A percentile compares a stretch with the other conserved stretches of the same genome.
Conservation (phyloP, 2,888 invertebrate species). For the Megalurothrips usitatus region DNA sequence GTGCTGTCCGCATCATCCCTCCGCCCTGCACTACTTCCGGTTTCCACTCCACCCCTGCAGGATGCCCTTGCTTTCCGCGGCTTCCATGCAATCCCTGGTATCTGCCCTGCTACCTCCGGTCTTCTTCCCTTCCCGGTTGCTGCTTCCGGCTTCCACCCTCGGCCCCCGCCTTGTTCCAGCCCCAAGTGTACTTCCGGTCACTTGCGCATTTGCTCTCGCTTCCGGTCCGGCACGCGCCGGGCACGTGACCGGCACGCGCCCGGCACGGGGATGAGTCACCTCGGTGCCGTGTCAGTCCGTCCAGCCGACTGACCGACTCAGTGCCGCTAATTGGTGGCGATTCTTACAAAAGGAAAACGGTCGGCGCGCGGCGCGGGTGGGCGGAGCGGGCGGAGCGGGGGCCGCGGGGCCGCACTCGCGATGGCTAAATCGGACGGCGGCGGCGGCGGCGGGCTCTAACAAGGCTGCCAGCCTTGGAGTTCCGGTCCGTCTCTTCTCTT, state of each 20-base stretch:
- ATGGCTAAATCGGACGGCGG: neutral
- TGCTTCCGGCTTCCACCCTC: too few relatives aligned
- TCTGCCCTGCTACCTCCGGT: too few relatives aligned
- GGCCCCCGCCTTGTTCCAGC: too few relatives aligned
- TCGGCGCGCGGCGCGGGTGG: neutral
- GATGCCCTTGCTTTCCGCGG: too few relatives aligned
- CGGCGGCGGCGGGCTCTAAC: neutral
- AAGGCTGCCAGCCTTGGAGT: neutral
- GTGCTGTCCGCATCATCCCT: too few relatives aligned
- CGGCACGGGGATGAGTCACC: neutral
- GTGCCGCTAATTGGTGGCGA: slow-evolving; percentile 6
- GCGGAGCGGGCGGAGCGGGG: neutral
- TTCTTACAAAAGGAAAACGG: neutral
- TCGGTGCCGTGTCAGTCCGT: neutral
- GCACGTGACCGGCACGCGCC: neutral
- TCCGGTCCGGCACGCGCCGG: neutral
- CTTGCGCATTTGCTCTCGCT: neutral
- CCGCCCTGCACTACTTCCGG: too few relatives aligned
- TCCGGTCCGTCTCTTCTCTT: neutral
- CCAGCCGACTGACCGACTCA: neutral
- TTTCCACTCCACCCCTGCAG: too few relatives aligned
- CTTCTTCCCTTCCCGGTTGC: too few relatives aligned
- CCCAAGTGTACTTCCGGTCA: neutral
- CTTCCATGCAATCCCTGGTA: too few relatives aligned
- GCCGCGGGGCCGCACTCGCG: neutral